These are phyloP conservation scores for Heliconius ethilla DNA, from an alignment of 2,888 invertebrate species.

Conservation along the genomic window DNA sequence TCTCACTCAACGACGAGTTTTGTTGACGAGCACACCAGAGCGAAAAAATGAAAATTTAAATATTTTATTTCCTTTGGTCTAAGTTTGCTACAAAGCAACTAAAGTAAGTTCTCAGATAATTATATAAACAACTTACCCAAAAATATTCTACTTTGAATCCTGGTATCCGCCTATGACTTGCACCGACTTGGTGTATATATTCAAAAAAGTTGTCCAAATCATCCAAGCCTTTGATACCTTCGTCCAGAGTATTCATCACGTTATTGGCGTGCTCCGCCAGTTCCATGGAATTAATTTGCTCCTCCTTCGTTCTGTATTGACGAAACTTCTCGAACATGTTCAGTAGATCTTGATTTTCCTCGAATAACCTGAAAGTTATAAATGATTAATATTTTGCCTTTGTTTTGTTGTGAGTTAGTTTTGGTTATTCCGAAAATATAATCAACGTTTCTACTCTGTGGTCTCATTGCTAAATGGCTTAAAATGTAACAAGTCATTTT, in stretches of 20 bases:
- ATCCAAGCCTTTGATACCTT: conserved; percentile 92
- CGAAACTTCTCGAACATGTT: conserved; percentile 91
- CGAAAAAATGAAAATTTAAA: neutral
- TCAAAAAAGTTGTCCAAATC: conserved; percentile 92
- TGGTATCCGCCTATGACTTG: conserved; percentile 90
- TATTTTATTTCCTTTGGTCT: neutral
- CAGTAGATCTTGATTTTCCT: conserved; percentile 90
- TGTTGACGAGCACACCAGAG: neutral
- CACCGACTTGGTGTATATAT: conserved; percentile 91
- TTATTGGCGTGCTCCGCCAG: conserved; percentile 93
- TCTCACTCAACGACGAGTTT: neutral
- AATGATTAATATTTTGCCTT: neutral
- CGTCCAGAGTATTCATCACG: conserved; percentile 94
- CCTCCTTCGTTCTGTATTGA: conserved; percentile 88
- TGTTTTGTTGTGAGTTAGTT: conserved; percentile 10
- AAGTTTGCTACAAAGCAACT: too few species aligned
- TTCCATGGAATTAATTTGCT: conserved; percentile 90
- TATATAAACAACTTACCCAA: conserved; percentile 84
- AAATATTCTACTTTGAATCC: conserved; percentile 94
- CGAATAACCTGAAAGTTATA: conserved; percentile 86
- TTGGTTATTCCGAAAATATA: neutral
- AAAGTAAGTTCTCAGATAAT: too few species aligned
- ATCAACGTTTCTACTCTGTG: neutral
- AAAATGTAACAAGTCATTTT: neutral
- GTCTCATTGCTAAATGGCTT: neutral